Percentiles rank a stretch among this genome's conserved stretches.
These are phyloP conservation scores for Tachypleus tridentatus DNA, from an alignment of 1,140 invertebrate species.

Conservation along the genomic window DNA sequence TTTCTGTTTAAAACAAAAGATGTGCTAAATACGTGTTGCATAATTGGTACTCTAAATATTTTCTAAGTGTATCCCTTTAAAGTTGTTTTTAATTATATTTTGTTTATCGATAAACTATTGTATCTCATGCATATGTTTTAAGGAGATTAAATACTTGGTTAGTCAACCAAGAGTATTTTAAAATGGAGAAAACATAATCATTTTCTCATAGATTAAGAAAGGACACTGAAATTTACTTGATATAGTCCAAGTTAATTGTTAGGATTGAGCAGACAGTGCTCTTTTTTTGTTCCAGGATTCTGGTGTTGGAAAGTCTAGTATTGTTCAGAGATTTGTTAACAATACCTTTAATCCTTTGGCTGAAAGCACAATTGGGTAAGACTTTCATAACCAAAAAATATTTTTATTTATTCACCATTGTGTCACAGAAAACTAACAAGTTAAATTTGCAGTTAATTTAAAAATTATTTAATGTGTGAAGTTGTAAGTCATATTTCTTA, in stretches of 20 bases:
- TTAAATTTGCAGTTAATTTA: too few species aligned
- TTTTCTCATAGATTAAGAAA: neutral
- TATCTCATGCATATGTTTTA: too few species aligned
- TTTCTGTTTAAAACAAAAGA: too few species aligned
- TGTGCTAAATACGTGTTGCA: too few species aligned
- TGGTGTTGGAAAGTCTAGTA: constrained; percentile 38
- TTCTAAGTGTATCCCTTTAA: too few species aligned
- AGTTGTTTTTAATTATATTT: too few species aligned
- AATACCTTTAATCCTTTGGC: constrained; percentile 33
- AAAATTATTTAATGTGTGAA: too few species aligned
- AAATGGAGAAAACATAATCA: constrained; percentile 1
- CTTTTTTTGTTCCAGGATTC: constrained; percentile 30
- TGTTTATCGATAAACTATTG: too few species aligned
- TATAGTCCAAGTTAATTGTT: constrained; percentile 1
- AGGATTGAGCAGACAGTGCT: neutral
- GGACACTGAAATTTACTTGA: neutral
- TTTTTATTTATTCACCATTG: constrained; percentile 3
- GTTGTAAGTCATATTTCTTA: too few species aligned
- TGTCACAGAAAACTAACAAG: too few species aligned
- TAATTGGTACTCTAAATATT: too few species aligned
- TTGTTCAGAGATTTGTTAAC: constrained; percentile 36
- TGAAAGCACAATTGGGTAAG: constrained; percentile 38
- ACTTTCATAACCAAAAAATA: constrained; percentile 2
- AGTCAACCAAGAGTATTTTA: constrained; percentile 5
- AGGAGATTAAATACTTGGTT: neutral